These are phyloP conservation scores for Labroides dimidiatus DNA, from an alignment of 2,797 vertebrate species.

Conservation along the genomic window DNA sequence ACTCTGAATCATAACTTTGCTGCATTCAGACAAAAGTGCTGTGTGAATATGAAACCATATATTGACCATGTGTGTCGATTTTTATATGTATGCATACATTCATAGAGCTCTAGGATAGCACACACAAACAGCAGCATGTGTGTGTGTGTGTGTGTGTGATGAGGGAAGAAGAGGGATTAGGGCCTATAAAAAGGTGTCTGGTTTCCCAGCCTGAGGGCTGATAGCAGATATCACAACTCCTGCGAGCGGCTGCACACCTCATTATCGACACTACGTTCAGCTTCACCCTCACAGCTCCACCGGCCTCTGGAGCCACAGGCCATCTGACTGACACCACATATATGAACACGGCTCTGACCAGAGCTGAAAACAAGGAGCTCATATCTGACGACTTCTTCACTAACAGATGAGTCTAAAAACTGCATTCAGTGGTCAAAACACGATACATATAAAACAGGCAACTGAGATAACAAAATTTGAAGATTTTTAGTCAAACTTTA, in stretches of 20 bases:
- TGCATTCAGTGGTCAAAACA: no score
- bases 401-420: no score
- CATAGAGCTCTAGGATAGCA: slow-evolving; percentile 32
- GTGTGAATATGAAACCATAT: slow-evolving; percentile 37
- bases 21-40: slow-evolving; percentile 8
- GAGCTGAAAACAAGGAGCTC: slow-evolving; percentile 3
- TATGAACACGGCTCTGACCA: slow-evolving; percentile 15
- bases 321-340: slow-evolving; percentile 31
- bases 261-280: slow-evolving; percentile 61
- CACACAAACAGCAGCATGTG: slow-evolving; percentile 20
- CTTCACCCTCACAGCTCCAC: slow-evolving; percentile 42
- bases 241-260: slow-evolving; percentile 63
- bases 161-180: slow-evolving; percentile 61
- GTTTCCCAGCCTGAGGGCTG: slow-evolving; percentile 70
- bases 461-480: no score
- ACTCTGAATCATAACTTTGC: slow-evolving; percentile 4
- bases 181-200: slow-evolving; percentile 73
- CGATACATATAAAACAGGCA: no score
- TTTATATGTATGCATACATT: background rate
- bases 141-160: slow-evolving; percentile 22
- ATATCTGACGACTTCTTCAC: no score
- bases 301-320: slow-evolving; percentile 36
- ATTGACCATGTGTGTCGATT: slow-evolving; percentile 19
- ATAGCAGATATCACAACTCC: slow-evolving; percentile 74
- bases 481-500: no score